phyloP scores from a whole-genome alignment of 2,888 invertebrate species.

The Automeris io region DNA sequence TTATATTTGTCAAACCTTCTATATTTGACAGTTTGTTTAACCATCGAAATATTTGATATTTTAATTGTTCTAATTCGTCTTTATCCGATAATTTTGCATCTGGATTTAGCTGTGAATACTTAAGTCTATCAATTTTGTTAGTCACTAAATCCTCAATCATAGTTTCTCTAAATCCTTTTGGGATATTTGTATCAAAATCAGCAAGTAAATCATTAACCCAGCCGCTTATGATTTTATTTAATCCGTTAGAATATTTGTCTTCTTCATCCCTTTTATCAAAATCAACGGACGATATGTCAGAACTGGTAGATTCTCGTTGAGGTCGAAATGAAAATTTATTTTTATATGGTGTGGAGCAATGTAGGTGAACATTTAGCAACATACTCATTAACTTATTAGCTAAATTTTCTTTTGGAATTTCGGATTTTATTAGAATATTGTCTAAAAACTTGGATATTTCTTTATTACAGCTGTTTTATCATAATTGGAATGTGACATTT shows the following conservation, averaged over 20 bases:
- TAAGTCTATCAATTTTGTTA: constrained; percentile 38
- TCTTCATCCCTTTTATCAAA: constrained; percentile 11
- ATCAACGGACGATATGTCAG: constrained; percentile 11
- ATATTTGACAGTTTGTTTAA: constrained; percentile 24
- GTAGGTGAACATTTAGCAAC: constrained; percentile 11
- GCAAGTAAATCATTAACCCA: constrained; percentile 26
- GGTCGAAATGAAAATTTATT: constrained; percentile 12
- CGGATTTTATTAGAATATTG: constrained; percentile 9
- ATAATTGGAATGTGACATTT: constrained; percentile 13
- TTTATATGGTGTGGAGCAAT: constrained; percentile 21
- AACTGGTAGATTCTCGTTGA: constrained; percentile 6
- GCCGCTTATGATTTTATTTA: constrained; percentile 16
- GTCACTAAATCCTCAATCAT: constrained; percentile 26
- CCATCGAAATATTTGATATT: constrained; percentile 38
- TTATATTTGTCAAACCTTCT: constrained; percentile 18
- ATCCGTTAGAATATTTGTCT: constrained; percentile 16
- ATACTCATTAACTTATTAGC: constrained; percentile 13
- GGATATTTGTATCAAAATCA: constrained; percentile 14
- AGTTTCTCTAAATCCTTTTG: constrained; percentile 15
- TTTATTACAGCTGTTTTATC: constrained; percentile 16
- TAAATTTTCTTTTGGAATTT: constrained; percentile 11
- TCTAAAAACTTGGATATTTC: constrained; percentile 14
- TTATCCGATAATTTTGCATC: constrained; percentile 20
- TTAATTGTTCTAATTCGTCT: constrained; percentile 40
- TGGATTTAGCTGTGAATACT: constrained; percentile 36